Evolutionary conservation across 2,888 invertebrate species (phyloP).

Genomic region (Plebejus anna): DNA sequence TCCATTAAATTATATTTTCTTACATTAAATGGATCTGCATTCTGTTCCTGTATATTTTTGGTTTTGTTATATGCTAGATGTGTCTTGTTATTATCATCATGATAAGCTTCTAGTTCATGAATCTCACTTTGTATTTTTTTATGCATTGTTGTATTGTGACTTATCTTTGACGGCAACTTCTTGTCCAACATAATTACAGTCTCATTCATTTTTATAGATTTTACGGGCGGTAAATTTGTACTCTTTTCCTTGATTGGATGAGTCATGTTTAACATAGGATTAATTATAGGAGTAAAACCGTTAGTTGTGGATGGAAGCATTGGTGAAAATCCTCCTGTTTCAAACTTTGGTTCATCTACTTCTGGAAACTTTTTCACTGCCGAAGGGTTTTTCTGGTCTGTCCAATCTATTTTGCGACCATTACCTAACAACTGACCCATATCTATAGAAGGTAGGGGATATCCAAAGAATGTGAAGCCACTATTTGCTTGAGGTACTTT

Average conservation of each 20-base stretch:
- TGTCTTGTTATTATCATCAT: conserved; percentile 65
- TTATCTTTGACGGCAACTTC: conserved; percentile 49
- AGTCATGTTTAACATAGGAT: conserved; percentile 52
- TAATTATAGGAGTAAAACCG: conserved; percentile 85
- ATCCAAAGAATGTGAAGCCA: conserved; percentile 91
- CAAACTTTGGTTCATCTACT: conserved; percentile 81
- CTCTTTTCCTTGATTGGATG: conserved; percentile 46
- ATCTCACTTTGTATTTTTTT: conserved; percentile 68
- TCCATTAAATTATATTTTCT: conserved; percentile 71
- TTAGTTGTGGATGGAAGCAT: conserved; percentile 85
- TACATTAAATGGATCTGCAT: conserved; percentile 58
- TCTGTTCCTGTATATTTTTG: conserved; percentile 68
- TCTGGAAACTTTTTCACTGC: conserved; percentile 54
- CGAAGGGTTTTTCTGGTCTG: conserved; percentile 51
- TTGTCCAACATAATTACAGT: conserved; percentile 47
- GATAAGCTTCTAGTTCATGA: conserved; percentile 66
- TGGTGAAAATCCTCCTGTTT: conserved; percentile 89
- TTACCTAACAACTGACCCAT: conserved; percentile 82
- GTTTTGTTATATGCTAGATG: conserved; percentile 68
- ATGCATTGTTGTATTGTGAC: conserved; percentile 58
- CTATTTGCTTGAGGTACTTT: conserved; percentile 79
- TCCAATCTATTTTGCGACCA: conserved; percentile 70
- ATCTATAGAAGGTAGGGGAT: conserved; percentile 87
- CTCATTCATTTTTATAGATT: conserved; percentile 49
- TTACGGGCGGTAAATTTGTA: conserved; percentile 46